These are phyloP conservation scores for Manis crassicaudata DNA, from an alignment of 2,797 vertebrate genomes.

Conservation along the genomic window DNA sequence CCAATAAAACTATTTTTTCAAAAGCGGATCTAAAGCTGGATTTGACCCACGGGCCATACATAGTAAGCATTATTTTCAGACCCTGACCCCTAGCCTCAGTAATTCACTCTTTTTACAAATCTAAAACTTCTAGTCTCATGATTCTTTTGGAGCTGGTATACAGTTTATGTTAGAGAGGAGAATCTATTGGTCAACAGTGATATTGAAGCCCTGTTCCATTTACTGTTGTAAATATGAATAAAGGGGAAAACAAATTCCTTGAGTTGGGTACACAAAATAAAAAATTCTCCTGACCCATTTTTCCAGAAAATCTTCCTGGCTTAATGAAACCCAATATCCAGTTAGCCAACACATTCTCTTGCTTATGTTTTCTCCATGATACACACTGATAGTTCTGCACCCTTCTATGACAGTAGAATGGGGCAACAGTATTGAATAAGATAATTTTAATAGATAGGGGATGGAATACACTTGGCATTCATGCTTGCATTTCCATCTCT, in stretches of 20 bases:
- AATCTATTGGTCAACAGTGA: not conserved
- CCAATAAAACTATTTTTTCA: not conserved
- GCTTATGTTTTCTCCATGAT: not conserved
- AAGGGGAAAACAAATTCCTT: not conserved
- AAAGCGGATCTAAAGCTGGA: not conserved
- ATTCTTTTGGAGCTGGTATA: not conserved
- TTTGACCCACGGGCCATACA: not conserved
- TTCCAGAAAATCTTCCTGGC: conserved; percentile 29
- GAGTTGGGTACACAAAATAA: conserved; percentile 6
- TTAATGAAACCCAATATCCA: not conserved
- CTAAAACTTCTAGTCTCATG: not conserved
- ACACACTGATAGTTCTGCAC: not conserved
- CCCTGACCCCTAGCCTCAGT: not conserved
- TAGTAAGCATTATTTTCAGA: not conserved
- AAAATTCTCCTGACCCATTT: not conserved
- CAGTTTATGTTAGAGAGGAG: not conserved
- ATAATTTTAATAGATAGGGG: not conserved
- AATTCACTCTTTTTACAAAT: not conserved
- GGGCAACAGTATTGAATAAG: not conserved
- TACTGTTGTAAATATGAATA: conserved; percentile 27
- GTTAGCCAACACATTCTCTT: not conserved
- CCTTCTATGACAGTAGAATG: not conserved
- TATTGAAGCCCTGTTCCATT: not conserved
- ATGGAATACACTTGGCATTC: conserved; percentile 23
- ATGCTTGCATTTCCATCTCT: conserved; percentile 10